Evolutionary conservation across 2,797 vertebrate genomes (phyloP), one percentile per base, ranked within the genome.

Genomic region (Ctenochaetus hawaiiensis): DNA sequence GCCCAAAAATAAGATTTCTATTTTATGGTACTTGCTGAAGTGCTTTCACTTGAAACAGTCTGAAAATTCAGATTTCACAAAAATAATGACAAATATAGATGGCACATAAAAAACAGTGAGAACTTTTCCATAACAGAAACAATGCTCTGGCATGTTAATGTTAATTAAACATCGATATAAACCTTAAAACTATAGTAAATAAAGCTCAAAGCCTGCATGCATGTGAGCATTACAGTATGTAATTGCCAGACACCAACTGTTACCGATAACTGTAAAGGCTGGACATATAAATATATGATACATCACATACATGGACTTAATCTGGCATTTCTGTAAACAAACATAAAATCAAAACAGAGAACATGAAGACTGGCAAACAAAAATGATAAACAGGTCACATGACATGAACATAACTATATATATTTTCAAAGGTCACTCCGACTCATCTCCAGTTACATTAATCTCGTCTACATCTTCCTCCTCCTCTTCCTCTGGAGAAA

Each of bases 371-470:
- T 41, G 47, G 11, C 43, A 44, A 2, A 49, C 2, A 22, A 22
- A 63, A 65, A 53, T 22, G 74, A 56, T 54, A 12, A 67, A 72
- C 39, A 12, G n/a, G n/a, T 66, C 41, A 26, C 16, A 73, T n/a
- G 62, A 70, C 43, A 72, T 13, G 4, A 16, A 67, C 49, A 76
- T 81, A 86, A 59, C 48, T 44, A 74, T 0, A 6, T 43, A 44
- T 41, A 74, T 0, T 5, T 43, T 56, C 20, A 49, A 75, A 37
- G 0, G 51, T 67, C 18, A 91, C 16, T 92, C 85, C 1, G 74
- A 65, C 22, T 93, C 82, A 48, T 93, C 90, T 78, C 91, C 94
- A 2, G 84, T 95, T 51, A 95, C 93, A 71, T 95, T 93, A 3
- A 94, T 84, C 14, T 93, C 94, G 0, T 75, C 75, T 11, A 53